These are phyloP conservation scores for Ischnus inquisitorius DNA, from an alignment of 2,888 invertebrate genomes.

Conservation along the genomic window DNA sequence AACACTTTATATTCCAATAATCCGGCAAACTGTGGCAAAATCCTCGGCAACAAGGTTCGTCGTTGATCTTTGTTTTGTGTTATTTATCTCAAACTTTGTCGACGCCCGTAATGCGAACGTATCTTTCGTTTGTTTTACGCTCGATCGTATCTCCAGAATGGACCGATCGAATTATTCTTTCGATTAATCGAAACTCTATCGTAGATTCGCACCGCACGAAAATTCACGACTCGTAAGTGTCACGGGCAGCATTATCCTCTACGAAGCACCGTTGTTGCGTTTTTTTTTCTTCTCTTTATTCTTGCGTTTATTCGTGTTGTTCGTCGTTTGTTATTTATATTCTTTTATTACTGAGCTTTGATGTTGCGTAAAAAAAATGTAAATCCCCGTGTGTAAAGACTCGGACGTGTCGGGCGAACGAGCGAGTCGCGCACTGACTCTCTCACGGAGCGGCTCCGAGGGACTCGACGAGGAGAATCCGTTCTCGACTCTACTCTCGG, in stretches of 20 bases:
- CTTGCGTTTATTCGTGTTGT: neutral
- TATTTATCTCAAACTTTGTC: neutral
- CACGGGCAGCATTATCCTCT: conserved; percentile 57
- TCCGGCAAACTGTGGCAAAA: conserved; percentile 53
- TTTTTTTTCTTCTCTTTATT: conserved; percentile 7
- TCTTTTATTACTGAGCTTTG: neutral
- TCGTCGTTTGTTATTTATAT: neutral
- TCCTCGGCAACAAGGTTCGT: conserved; percentile 30
- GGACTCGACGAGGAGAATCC: conserved; percentile 24
- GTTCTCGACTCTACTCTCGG: conserved; percentile 18
- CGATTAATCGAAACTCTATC: conserved; percentile 37
- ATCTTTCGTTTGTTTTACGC: neutral
- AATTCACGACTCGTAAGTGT: conserved; percentile 66
- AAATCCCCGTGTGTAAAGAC: conserved; percentile 19
- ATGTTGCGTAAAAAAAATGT: neutral
- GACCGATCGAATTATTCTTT: neutral
- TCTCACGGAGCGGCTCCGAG: conserved; percentile 45
- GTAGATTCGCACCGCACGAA: conserved; percentile 59
- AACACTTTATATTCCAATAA: conserved; percentile 69
- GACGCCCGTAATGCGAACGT: conserved; percentile 11
- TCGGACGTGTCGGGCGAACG: conserved; percentile 69
- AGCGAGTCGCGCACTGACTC: conserved; percentile 78
- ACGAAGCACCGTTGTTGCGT: conserved; percentile 2
- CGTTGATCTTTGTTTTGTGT: conserved; percentile 1
- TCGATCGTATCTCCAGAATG: conserved; percentile 1